A percentile compares a stretch with the other conserved stretches of the same genome.
phyloP scores from a whole-genome alignment of 2,797 vertebrate species.

The Artibeus jamaicensis region DNA sequence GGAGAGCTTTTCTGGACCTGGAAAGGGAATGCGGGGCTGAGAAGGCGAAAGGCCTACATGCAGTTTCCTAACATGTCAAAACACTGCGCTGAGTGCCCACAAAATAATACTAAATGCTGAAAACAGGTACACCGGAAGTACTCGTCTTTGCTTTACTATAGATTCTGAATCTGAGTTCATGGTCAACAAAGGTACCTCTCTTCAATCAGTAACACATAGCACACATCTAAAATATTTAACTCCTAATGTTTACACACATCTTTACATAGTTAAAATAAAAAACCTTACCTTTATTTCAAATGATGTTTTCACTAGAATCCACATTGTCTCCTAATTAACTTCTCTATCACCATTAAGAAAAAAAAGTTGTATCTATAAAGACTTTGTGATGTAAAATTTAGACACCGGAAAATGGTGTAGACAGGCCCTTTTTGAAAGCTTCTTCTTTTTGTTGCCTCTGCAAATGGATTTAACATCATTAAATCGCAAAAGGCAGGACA shows the following conservation, averaged over 20 bases:
- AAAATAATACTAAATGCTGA: background rate
- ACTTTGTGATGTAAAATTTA: background rate
- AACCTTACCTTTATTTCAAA: background rate
- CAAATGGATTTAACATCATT: slow-evolving; percentile 51
- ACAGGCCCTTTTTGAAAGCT: background rate
- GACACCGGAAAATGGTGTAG: background rate
- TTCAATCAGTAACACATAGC: background rate
- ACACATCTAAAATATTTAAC: background rate
- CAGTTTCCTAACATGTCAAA: background rate
- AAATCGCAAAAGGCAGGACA: slow-evolving; percentile 42
- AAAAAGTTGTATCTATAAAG: background rate
- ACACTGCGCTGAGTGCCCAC: background rate
- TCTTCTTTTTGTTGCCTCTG: background rate
- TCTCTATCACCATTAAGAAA: background rate
- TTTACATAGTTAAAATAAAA: background rate
- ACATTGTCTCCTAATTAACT: background rate
- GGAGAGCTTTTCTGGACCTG: background rate
- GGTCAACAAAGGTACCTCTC: background rate
- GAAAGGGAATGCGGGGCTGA: background rate
- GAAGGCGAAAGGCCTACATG: background rate
- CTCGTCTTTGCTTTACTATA: background rate
- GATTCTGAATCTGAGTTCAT: background rate
- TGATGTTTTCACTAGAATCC: background rate
- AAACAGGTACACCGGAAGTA: background rate
- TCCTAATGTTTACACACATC: background rate